phyloP scores from a whole-genome alignment of 2,797 vertebrate genomes.

The Epinephelus malabaricus region DNA sequence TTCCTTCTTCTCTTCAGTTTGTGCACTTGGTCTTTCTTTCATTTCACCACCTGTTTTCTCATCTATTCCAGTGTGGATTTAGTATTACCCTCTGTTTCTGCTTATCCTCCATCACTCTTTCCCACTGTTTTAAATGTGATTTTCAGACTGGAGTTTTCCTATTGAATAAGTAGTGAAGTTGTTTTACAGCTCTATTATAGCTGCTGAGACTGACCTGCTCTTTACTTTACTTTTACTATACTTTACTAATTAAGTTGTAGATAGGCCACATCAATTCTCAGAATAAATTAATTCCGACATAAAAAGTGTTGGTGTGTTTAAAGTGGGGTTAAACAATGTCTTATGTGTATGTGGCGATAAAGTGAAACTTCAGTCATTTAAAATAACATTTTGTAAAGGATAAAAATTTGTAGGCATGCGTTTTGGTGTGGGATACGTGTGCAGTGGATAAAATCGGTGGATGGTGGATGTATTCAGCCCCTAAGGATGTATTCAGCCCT shows the following conservation, averaged over 20 bases:
- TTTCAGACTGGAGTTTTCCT: slow-evolving; percentile 50
- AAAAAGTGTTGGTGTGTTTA: slow-evolving; percentile 17
- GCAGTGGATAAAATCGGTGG: background rate
- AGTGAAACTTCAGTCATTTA: background rate
- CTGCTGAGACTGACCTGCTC: slow-evolving; percentile 33
- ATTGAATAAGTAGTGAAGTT: slow-evolving; percentile 72
- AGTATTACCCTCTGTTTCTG: background rate
- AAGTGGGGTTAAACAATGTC: slow-evolving; percentile 9
- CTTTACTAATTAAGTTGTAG: slow-evolving; percentile 69
- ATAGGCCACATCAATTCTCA: slow-evolving; percentile 48
- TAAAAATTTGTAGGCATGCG: background rate
- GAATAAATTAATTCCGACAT: slow-evolving; percentile 40
- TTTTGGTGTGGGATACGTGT: background rate
- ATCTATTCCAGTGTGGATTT: slow-evolving; percentile 17
- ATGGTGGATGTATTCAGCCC: background rate
- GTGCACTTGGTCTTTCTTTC: slow-evolving; percentile 23
- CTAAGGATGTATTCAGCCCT: slow-evolving; percentile 8
- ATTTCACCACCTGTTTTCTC: slow-evolving; percentile 31
- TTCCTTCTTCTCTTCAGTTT: slow-evolving; percentile 35
- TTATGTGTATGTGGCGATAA: slow-evolving; percentile 16
- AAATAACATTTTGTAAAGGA: slow-evolving; percentile 6
- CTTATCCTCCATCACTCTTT: slow-evolving; percentile 3
- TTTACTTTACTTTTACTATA: slow-evolving; percentile 47
- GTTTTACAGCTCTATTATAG: slow-evolving; percentile 67
- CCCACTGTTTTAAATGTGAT: slow-evolving; percentile 36